A percentile compares a stretch with the other conserved stretches of the same genome.
Evolutionary conservation across 2,113 vertebrate species (phyloP).

Genomic region (Tichodroma muraria): DNA sequence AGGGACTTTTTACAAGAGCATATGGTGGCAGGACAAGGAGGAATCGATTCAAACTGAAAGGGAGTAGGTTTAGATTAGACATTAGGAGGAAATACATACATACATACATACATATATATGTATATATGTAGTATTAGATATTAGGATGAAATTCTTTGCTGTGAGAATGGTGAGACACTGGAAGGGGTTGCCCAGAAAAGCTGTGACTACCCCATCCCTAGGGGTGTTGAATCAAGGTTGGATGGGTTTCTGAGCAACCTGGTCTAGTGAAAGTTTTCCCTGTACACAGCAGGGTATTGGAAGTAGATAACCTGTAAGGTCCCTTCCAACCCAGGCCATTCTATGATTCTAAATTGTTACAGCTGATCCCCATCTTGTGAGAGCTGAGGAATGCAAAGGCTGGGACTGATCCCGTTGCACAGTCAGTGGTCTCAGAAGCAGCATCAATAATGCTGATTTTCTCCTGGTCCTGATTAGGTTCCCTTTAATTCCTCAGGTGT

Average conservation of each 20-base stretch:
- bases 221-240: background rate
- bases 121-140: background rate
- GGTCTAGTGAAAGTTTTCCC: background rate
- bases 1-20: background rate
- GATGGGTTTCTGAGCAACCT: background rate
- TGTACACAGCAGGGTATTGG: background rate
- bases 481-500: background rate
- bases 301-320: background rate
- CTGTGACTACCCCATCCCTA: background rate
- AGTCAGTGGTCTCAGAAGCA: background rate
- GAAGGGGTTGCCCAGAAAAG: background rate
- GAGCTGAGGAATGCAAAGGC: background rate
- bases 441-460: background rate
- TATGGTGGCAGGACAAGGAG: background rate
- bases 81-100: background rate
- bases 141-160: background rate
- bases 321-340: background rate
- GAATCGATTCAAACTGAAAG: background rate
- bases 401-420: background rate
- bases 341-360: background rate
- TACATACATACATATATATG: background rate
- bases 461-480: background rate
- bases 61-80: background rate
- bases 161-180: background rate
- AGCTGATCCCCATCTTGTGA: background rate